Base-by-base conservation (phyloP, 92 coral and sea anemone species). In the Diadumene lineata region DNA sequence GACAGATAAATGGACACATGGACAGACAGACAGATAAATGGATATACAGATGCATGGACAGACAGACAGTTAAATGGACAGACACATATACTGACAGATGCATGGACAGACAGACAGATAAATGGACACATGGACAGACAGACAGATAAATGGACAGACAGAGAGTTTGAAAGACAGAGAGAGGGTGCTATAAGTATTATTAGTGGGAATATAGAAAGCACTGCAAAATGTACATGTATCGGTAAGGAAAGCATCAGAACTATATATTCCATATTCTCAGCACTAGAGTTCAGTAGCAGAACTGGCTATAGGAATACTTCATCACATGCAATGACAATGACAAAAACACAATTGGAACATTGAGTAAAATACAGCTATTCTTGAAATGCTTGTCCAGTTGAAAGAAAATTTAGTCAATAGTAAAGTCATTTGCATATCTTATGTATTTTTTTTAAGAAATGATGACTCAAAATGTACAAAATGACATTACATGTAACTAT, bases 201-300 rank as follows among this genome's bases (percentile, higher is more conserved):
- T n/a, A n/a, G n/a, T n/a, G n/a, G n/a, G n/a, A n/a, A n/a, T n/a
- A n/a, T n/a, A n/a, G n/a, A n/a, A n/a, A n/a, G n/a, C n/a, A n/a
- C n/a, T n/a, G n/a, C n/a, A n/a, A n/a, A n/a, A n/a, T n/a, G n/a
- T n/a, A n/a, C n/a, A n/a, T n/a, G n/a, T n/a, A n/a, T n/a, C n/a
- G n/a, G n/a, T n/a, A n/a, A n/a, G n/a, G n/a, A n/a, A n/a, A n/a
- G 72, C 23, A 64, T 64, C 80, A 75, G 80, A 75, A 21, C 11
- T 43, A 57, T 75, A 64, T 75, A n/a, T n/a, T 85, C 90, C 90
- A 64, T 70, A 74, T 76, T 87, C 84, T 90, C 87, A 70, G 64
- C 96, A 90, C 79, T 73, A 55, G 26, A 55, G 0, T 48, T 90
- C 96, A 90, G 77, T 44, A 90, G 96, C 96, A 94, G 97, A 94